Percentiles rank a stretch among this genome's conserved stretches.
phyloP scores from a whole-genome alignment of 2,888 invertebrate genomes.

The Diogma glabrata region DNA sequence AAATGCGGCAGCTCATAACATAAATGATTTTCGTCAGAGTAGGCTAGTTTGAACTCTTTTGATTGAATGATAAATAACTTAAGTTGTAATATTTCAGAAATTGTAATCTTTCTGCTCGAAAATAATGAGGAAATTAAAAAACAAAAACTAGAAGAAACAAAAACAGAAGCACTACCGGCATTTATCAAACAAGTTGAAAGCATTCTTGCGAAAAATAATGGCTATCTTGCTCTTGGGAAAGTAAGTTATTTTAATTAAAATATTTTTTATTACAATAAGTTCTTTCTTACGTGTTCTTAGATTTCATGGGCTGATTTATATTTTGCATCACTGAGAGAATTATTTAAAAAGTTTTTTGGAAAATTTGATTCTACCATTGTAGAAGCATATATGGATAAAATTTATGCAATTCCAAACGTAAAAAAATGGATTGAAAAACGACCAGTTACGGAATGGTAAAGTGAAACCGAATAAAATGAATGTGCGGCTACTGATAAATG shows the following conservation, averaged over 20 bases:
- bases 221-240: background rate
- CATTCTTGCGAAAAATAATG: background rate
- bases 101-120: background rate
- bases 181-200: background rate
- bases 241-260: too few species aligned
- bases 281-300: too few species aligned
- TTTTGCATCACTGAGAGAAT: background rate
- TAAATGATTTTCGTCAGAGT: background rate
- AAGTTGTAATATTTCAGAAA: too few species aligned
- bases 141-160: background rate
- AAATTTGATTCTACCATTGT: too few species aligned
- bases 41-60: too few species aligned
- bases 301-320: background rate
- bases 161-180: background rate
- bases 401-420: background rate
- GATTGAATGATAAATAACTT: too few species aligned
- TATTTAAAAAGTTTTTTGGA: too few species aligned
- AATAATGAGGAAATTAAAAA: background rate
- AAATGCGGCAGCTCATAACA: background rate
- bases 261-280: too few species aligned
- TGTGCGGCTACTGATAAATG: too few species aligned
- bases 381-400: too few species aligned
- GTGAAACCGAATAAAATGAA: too few species aligned
- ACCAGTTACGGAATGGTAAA: background rate
- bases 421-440: background rate